Percentiles rank a stretch among this genome's conserved stretches.
Conservation (phyloP, 2,113 vertebrate species). For the Bos indicus region DNA sequence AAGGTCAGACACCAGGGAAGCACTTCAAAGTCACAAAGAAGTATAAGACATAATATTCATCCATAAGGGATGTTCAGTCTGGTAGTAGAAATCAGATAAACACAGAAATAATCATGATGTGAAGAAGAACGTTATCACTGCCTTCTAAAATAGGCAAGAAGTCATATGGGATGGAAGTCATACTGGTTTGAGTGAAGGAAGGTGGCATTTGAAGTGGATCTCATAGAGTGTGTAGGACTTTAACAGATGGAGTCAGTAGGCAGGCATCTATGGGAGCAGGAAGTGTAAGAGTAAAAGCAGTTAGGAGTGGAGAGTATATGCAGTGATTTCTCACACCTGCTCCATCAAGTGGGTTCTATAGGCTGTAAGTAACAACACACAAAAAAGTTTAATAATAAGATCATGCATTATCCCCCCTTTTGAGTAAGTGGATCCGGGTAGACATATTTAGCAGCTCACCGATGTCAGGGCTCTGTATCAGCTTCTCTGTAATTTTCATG, state of each 20-base stretch:
- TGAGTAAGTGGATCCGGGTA: not conserved
- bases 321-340: not conserved
- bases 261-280: not conserved
- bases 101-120: not conserved
- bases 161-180: not conserved
- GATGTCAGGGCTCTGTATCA: not conserved
- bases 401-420: not conserved
- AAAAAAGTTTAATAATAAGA: not conserved
- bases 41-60: accelerated
- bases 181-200: not conserved
- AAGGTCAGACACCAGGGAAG: not conserved
- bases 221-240: not conserved
- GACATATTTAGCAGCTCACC: not conserved
- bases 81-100: not conserved
- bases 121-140: not conserved
- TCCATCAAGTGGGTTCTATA: not conserved
- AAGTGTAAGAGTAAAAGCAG: not conserved
- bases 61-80: not conserved
- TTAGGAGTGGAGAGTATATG: accelerated
- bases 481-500: not conserved
- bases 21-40: not conserved
- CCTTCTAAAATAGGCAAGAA: not conserved
- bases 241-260: not conserved
- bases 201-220: not conserved
- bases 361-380: not conserved